Conservation (phyloP, 2,113 vertebrate species). For the Dasyornis broadbenti region DNA sequence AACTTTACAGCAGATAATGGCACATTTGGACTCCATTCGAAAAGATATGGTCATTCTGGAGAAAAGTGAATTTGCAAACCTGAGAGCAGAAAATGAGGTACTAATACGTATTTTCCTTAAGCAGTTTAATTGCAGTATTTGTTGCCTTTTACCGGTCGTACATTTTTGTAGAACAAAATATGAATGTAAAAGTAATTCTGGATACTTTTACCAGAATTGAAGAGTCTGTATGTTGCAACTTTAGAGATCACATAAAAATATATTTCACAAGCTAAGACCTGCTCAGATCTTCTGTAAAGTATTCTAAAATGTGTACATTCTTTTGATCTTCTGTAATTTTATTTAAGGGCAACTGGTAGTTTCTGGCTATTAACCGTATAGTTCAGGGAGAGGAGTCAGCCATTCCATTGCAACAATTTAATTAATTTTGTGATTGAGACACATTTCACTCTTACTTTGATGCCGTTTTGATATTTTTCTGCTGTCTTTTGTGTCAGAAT, state of each 20-base stretch:
- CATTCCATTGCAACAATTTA: background rate
- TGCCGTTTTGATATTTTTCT: background rate
- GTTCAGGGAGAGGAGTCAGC: background rate
- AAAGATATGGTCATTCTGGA: slow-evolving; percentile 99
- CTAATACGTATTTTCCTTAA: background rate
- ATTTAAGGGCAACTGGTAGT: background rate
- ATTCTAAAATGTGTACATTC: background rate
- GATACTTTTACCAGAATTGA: background rate
- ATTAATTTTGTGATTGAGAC: background rate
- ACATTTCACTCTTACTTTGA: accelerated
- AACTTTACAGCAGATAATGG: slow-evolving; percentile 91
- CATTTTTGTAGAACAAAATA: background rate
- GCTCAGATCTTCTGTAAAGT: background rate
- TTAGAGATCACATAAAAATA: background rate
- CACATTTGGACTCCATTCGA: slow-evolving; percentile 91
- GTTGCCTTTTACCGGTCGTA: background rate
- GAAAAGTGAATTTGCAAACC: slow-evolving; percentile 95
- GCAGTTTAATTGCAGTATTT: background rate
- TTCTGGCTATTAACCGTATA: background rate
- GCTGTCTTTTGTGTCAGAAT: background rate
- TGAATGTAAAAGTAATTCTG: background rate
- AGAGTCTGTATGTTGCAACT: background rate
- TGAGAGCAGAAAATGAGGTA: slow-evolving; percentile 91
- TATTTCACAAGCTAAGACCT: background rate
- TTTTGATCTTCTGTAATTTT: background rate